A percentile compares a stretch with the other conserved stretches of the same genome.
Conservation (phyloP, 2,797 vertebrate species). For the Orientallactaga sibirica region DNA sequence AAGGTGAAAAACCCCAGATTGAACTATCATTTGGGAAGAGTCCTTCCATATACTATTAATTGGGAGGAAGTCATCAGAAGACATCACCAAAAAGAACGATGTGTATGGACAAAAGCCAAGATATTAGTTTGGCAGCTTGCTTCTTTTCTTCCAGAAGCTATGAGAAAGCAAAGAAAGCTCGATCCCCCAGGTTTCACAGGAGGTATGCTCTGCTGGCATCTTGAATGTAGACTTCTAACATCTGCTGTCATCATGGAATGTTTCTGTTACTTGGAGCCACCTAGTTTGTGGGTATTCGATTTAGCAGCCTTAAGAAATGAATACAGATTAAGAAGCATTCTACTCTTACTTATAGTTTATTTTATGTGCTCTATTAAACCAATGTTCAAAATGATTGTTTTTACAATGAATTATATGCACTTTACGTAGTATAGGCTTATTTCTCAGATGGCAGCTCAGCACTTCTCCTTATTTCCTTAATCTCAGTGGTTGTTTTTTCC, state of each 20-base stretch:
- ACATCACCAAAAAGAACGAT: not conserved
- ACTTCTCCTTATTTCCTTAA: not conserved
- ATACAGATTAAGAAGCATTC: not conserved
- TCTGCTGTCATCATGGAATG: not conserved
- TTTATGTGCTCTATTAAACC: not conserved
- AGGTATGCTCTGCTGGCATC: too few species aligned
- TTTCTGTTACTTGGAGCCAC: not conserved
- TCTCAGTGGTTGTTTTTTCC: not conserved
- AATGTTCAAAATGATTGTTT: slow-evolving; percentile 7
- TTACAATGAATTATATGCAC: not conserved
- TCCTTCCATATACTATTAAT: not conserved
- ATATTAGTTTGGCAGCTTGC: too few species aligned
- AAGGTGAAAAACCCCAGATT: not conserved
- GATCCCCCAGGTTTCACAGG: not conserved
- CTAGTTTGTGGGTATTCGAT: not conserved
- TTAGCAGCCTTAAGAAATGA: not conserved
- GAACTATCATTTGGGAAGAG: not conserved
- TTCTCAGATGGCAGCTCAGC: not conserved
- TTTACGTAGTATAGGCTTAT: not conserved
- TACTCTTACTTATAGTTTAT: not conserved
- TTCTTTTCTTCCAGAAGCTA: not conserved
- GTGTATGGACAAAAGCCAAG: not conserved
- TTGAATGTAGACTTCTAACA: not conserved
- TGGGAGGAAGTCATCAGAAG: not conserved
- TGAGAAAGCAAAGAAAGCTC: not conserved